A percentile compares a stretch with the other conserved stretches of the same genome.
phyloP scores from a whole-genome alignment of 2,888 invertebrate genomes.

The Platycheirus albimanus region DNA sequence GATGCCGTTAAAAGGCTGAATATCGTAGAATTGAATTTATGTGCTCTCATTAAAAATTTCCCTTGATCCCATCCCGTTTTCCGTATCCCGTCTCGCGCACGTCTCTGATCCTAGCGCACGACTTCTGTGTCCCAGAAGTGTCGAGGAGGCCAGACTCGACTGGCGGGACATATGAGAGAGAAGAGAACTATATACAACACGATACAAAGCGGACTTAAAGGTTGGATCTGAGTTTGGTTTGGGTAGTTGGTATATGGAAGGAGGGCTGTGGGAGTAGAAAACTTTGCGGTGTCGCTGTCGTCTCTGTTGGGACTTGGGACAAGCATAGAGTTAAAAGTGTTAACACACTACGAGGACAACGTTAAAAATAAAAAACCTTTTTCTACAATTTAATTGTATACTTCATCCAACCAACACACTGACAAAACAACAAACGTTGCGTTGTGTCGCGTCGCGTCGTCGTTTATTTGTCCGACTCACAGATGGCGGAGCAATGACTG shows the following conservation, averaged over 20 bases:
- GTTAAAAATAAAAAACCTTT: slow-evolving; percentile 20
- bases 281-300: slow-evolving; percentile 66
- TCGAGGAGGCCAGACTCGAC: slow-evolving; percentile 59
- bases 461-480: slow-evolving; percentile 57
- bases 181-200: slow-evolving; percentile 39
- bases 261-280: slow-evolving; percentile 24
- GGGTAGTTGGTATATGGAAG: not conserved
- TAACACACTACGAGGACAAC: slow-evolving; percentile 63
- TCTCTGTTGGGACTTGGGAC: slow-evolving; percentile 65
- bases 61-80: too few relatives aligned
- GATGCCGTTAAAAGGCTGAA: slow-evolving; percentile 69
- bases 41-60: slow-evolving; percentile 71
- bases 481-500: slow-evolving; percentile 67
- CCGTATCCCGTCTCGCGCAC: slow-evolving; percentile 6
- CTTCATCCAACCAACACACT: slow-evolving; percentile 42
- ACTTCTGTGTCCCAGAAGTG: slow-evolving; percentile 64
- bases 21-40: slow-evolving; percentile 74
- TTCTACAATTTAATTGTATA: not conserved
- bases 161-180: slow-evolving; percentile 15
- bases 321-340: slow-evolving; percentile 60
- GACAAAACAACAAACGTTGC: slow-evolving; percentile 34
- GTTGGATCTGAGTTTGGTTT: slow-evolving; percentile 21
- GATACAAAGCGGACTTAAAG: not conserved
- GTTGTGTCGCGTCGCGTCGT: too few relatives aligned
- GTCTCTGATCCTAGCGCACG: slow-evolving; percentile 44